These are phyloP conservation scores for Ramphastos sulfuratus DNA, from an alignment of 2,113 vertebrate genomes.

Conservation along the genomic window DNA sequence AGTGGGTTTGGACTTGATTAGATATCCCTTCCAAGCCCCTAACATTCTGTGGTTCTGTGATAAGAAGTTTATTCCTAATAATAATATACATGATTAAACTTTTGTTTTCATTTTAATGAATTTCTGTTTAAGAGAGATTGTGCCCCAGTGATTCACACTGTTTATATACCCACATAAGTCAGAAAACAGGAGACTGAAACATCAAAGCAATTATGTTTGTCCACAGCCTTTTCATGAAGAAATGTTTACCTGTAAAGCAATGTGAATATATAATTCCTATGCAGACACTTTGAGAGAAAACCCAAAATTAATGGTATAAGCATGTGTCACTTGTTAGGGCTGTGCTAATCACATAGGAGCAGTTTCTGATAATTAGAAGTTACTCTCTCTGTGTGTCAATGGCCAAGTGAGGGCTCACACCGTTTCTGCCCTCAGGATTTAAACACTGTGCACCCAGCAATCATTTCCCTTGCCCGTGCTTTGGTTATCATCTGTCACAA, in stretches of 20 bases:
- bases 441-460: not conserved
- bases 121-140: not conserved
- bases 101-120: not conserved
- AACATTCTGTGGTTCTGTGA: no score
- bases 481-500: not conserved
- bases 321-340: not conserved
- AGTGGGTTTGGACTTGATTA: no score
- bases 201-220: not conserved
- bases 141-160: not conserved
- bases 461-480: not conserved
- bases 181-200: not conserved
- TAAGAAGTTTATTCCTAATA: not conserved
- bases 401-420: slow-evolving; percentile 24
- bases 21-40: no score
- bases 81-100: not conserved
- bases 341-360: slow-evolving; percentile 17
- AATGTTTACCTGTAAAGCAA: not conserved
- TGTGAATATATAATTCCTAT: not conserved
- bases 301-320: slow-evolving; percentile 25
- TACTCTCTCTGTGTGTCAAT: slow-evolving; percentile 10
- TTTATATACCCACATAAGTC: not conserved
- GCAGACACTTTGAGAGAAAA: not conserved
- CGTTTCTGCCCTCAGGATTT: not conserved
- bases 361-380: slow-evolving; percentile 59
- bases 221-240: not conserved